Base-by-base conservation (phyloP, 2,888 invertebrate genomes). In the Coremacera marginata region DNA sequence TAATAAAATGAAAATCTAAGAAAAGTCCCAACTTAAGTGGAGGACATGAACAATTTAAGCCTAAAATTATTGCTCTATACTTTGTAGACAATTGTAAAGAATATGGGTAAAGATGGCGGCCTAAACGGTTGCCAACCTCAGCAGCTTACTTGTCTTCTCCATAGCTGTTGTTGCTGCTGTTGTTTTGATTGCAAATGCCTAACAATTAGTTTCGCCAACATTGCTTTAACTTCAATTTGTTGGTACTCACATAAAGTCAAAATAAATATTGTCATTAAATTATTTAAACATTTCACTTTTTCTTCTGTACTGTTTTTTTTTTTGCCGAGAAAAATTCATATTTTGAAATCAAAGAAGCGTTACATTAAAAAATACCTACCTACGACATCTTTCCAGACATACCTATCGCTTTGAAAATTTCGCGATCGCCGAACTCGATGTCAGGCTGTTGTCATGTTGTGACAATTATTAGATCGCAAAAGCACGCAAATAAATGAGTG, bases 31-130 rank as follows among this genome's bases (percentile, higher is more conserved):
- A 77, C 70, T 22, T 67, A 65, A 70, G 14, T 72, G 34, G 55
- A 84, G 83, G 86, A 84, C 83, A 86, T 83, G 86, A 82, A 82
- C 85, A 87, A 87, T 87, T 87, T 83, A 78, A 84, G 84, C 71
- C 82, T 78, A 74, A 82, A 81, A 83, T 81, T 81, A 77, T 75
- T 74, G 75, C 71, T 52, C 34, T 65, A 44, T 63, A 14, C 65
- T 25, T 22, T 25, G 19, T 27, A 5, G 34, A 52, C 31, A 52
- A 65, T 57, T 49, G 31, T 60, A 11, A 62, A 65, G 37, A 73
- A 70, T 70, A 57, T 70, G 73, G 71, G 60, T 34, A 60, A 76
- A 70, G 73, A 73, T 74, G 74, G 51, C 65, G 70, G 67, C 55
- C 49, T 55, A 74, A 63, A 57, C 57, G 49, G 72, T 57, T 65